Evolutionary conservation across 2,113 vertebrate genomes (phyloP).

Genomic region (Hiodon alosoides): DNA sequence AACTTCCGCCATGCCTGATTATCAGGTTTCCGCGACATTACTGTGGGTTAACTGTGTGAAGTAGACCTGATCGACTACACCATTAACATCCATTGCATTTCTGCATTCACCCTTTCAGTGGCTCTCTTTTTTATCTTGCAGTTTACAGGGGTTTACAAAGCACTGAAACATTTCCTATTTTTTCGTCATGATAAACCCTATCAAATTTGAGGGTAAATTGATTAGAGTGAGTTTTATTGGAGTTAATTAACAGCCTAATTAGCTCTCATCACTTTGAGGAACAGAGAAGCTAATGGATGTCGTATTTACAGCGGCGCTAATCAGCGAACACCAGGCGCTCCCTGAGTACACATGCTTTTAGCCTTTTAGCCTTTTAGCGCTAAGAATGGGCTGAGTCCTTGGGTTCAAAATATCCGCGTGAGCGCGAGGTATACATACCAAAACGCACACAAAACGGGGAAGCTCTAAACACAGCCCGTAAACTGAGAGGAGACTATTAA

Average conservation of each 20-base stretch:
- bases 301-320: constrained; percentile 11
- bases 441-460: too few relatives aligned
- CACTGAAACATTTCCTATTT: constrained; percentile 5
- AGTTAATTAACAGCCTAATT: constrained; percentile 21
- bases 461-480: too few relatives aligned
- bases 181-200: constrained; percentile 17
- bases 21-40: not conserved
- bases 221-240: constrained; percentile 13
- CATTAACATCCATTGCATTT: not conserved
- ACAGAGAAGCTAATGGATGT: constrained; percentile 9
- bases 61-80: not conserved
- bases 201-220: constrained; percentile 16
- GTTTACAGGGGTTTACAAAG: constrained; percentile 18
- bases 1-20: not conserved
- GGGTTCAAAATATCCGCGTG: not conserved
- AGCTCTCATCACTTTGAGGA: constrained; percentile 18
- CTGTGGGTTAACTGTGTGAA: not conserved
- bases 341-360: not conserved
- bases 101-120: not conserved
- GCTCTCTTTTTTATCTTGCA: not conserved
- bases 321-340: constrained; percentile 1
- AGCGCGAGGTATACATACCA: not conserved
- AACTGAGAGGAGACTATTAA: too few relatives aligned
- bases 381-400: not conserved
- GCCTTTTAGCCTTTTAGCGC: not conserved